Base-by-base conservation (phyloP, 1,140 invertebrate genomes). In the Harlomillsia oculata region DNA sequence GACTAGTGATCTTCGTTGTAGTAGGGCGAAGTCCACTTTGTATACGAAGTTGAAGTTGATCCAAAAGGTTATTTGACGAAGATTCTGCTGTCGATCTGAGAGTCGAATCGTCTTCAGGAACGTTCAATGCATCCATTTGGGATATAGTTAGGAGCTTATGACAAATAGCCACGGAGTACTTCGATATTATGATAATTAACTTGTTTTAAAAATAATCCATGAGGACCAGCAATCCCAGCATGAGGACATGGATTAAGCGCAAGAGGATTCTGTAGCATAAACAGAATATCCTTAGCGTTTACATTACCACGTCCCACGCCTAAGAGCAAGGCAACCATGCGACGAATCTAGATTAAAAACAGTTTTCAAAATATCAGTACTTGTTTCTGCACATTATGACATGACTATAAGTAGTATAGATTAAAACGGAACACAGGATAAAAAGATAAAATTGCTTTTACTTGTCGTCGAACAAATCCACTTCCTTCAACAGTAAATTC, bases 181-280 rank as follows among this genome's bases (percentile, higher is more conserved):
- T 81, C 74, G 26, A 77, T 60, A 21, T 74, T 69, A 48, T 77
- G 70, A 61, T 87, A 87, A 56, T 82, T 77, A 0, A 87, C 79
- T 54, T 81, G 69, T 32, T 75, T 75, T 14, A 89, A 72, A 67
- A 82, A 86, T 3, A 88, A 72, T 23, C 83, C 85, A 65, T 76
- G 66, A 0, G 82, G 72, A 5, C 80, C 79, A n/a, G 74, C 75
- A 26, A 72, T 61, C 2, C 61, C 56, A 52, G 80, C 68, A 44
- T 67, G 68, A 2, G 66, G 49, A 64, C 76, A 67, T 83, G 82
- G 87, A 51, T 75, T 80, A n/a, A 80, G 60, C 66, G 78, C 77
- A 0, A 78, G 80, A 1, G 85, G 85, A 56, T 85, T 72, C 68
- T 84, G 78, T 41, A 89, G 71, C 84, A 89, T 84, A 61, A 76